phyloP scores from a whole-genome alignment of 2,113 vertebrate species.

The Dolichotis patagonum region DNA sequence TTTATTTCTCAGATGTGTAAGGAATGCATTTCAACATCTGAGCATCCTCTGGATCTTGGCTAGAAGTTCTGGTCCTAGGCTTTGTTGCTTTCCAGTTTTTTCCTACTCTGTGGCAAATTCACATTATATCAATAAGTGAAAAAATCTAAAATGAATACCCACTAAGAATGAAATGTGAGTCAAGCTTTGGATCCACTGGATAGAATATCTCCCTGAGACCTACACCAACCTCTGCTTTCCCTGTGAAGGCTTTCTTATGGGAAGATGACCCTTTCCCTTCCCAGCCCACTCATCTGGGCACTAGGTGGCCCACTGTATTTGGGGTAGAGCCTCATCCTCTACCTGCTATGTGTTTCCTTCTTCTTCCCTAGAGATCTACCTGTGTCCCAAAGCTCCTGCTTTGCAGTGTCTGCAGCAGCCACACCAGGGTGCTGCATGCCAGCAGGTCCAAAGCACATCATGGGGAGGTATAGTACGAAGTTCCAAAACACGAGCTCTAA shows the following conservation, averaged over 20 bases:
- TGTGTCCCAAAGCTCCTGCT: not conserved
- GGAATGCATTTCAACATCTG: not conserved
- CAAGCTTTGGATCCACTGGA: not conserved
- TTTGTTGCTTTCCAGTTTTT: not conserved
- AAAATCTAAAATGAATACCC: not conserved
- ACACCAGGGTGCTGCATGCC: accelerated
- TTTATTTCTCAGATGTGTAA: not conserved
- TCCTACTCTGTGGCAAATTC: not conserved
- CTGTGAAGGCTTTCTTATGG: not conserved
- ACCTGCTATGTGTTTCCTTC: not conserved
- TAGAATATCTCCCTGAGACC: not conserved
- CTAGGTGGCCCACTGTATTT: not conserved
- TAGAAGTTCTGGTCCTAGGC: not conserved
- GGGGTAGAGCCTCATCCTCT: not conserved
- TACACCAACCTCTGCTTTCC: not conserved
- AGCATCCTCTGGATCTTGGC: not conserved
- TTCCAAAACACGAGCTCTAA: not conserved
- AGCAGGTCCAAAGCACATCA: not conserved
- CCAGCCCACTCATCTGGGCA: not conserved
- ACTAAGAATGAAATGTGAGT: not conserved
- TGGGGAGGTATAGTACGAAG: not conserved
- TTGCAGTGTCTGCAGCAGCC: not conserved
- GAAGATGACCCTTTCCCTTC: not conserved
- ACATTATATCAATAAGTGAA: not conserved
- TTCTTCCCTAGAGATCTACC: not conserved